A percentile compares a stretch with the other conserved stretches of the same genome.
phyloP scores from a whole-genome alignment of 2,113 vertebrate genomes.

The Brevimyrus niger region DNA sequence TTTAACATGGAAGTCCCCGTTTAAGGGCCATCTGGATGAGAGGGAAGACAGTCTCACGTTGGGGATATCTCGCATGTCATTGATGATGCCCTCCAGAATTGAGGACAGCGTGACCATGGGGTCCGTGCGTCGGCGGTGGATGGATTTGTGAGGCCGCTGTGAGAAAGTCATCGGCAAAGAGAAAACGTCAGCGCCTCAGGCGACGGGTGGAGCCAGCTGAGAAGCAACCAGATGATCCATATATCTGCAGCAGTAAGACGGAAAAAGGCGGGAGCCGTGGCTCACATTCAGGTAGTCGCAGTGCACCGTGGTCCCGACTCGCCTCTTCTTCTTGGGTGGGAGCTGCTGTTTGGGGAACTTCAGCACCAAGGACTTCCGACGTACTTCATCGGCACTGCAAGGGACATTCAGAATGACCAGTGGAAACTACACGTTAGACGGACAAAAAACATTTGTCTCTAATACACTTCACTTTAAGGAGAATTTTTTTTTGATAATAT shows the following conservation, averaged over 20 bases:
- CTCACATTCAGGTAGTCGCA: constrained; percentile 96
- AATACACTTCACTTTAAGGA: neutral
- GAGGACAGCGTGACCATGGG: constrained; percentile 96
- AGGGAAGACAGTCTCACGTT: constrained; percentile 65
- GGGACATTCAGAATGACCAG: neutral
- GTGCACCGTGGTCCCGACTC: constrained; percentile 87
- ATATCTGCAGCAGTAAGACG: neutral
- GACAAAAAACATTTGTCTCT: neutral
- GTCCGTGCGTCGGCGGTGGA: constrained; percentile 90
- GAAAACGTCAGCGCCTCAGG: neutral
- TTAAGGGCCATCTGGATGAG: neutral
- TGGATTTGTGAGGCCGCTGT: constrained; percentile 94
- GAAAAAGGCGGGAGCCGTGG: neutral
- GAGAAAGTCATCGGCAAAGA: constrained; percentile 12
- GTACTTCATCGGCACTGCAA: constrained; percentile 87
- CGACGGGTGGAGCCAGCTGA: neutral
- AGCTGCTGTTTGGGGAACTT: constrained; percentile 98
- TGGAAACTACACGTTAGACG: neutral
- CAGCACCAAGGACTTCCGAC: constrained; percentile 91
- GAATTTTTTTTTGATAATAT: neutral
- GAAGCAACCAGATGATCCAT: neutral
- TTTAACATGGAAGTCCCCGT: neutral
- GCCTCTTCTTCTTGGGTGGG: constrained; percentile 90
- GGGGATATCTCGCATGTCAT: constrained; percentile 91
- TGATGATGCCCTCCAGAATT: constrained; percentile 90